Conservation (phyloP, 2,797 vertebrate species). For the Rallus crepitans region DNA sequence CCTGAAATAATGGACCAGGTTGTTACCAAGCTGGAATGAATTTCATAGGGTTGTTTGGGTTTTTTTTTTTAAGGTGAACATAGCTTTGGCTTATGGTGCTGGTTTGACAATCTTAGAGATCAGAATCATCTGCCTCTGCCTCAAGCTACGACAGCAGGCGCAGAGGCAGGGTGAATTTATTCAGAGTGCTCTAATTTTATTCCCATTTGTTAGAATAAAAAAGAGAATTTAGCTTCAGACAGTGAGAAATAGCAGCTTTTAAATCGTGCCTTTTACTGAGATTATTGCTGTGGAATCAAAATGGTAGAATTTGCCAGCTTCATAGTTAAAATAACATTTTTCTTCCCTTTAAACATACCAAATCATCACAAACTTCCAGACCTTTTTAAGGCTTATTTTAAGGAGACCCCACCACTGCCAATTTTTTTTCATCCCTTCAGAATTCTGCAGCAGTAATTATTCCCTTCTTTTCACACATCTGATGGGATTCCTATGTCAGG, state of each 20-base stretch:
- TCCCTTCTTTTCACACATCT: not conserved
- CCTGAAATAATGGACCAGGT: not conserved
- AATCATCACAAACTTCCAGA: not conserved
- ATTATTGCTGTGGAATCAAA: not conserved
- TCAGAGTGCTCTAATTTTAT: constrained; percentile 32
- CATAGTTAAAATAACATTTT: not conserved
- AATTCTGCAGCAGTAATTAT: not conserved
- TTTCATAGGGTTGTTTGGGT: not conserved
- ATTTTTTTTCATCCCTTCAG: not conserved
- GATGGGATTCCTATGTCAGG: not conserved
- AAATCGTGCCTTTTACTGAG: not conserved
- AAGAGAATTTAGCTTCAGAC: not conserved
- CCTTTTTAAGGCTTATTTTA: not conserved
- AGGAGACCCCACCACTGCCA: not conserved
- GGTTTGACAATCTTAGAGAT: not conserved
- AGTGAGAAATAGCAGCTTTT: constrained; percentile 30
- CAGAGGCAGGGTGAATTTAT: constrained; percentile 30
- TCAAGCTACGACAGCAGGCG: constrained; percentile 33
- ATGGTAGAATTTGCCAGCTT: not conserved
- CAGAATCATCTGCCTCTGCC: constrained; percentile 35
- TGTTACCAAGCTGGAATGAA: constrained; percentile 8
- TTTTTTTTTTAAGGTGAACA: constrained; percentile 14
- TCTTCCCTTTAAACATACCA: not conserved
- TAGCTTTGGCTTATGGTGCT: constrained; percentile 21
- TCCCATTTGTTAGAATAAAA: constrained; percentile 29